Base-by-base conservation (phyloP, 2,797 vertebrate genomes). In the Gephyroberyx darwinii region DNA sequence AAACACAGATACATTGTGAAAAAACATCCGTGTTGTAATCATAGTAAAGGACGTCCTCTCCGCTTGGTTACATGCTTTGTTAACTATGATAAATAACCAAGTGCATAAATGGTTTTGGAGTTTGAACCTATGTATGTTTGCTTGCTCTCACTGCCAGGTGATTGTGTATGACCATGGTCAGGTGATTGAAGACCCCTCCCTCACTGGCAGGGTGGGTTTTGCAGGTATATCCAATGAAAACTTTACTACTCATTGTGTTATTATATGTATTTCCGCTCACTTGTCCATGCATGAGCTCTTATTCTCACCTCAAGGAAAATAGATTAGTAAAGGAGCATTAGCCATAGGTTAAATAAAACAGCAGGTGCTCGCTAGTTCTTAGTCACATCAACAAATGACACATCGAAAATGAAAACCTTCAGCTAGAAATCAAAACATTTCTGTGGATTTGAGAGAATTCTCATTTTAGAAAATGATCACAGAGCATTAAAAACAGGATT, bases 151-250 rank as follows among this genome's bases (percentile, higher is more conserved):
- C 54, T 31, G 43, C 1, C 87, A 96, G 95, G 93, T 96, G 81
- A 95, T 96, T 0, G 93, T 92, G 12, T 96, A 94, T 6, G 93
- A 95, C 79, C 94, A 94, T 1, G 92, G 93, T 0, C 92, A 94
- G 88, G 92, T 94, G 78, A 93, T 94, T 10, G 94, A 95, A 71
- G 92, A 92, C 82, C 88, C 92, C 4, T 92, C 92, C 8, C 90
- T 94, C 51, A 90, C 77, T 1, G 93, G 94, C 17, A 89, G 95
- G n/a, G 94, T 94, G 63, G 88, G 66, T 19, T 96, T 95, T 54
- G 86, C 91, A 91, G 88, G 91, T 92, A 80, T 26, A 66, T 57
- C 22, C 8, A 56, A 1, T 35, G 4, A 51, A 63, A 58, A 1
- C 17, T 1, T 65, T 41, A 26, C 1, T 48, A 8, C 5, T 8